These are phyloP conservation scores for Naso thynnoides DNA, from an alignment of 2,797 vertebrate genomes.

Conservation along the genomic window DNA sequence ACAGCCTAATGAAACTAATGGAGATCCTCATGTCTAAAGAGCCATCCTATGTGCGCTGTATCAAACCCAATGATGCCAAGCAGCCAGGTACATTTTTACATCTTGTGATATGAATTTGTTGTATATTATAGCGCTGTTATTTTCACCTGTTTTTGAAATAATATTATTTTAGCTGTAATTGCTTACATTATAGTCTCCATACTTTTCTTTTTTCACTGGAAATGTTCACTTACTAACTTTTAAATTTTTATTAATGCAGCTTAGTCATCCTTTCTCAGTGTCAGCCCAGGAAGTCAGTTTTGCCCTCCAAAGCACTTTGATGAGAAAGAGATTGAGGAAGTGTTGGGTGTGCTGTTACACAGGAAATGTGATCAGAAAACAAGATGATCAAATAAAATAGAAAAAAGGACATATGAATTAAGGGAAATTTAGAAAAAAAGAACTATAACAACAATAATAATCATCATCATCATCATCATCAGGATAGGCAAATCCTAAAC, in stretches of 20 bases:
- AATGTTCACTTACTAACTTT: background rate
- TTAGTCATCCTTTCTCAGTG: background rate
- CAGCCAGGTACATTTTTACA: conserved; percentile 87
- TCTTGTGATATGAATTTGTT: background rate
- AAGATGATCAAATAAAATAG: background rate
- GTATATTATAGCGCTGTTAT: background rate
- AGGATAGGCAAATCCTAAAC: no score
- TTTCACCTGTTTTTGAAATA: background rate
- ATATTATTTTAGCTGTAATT: background rate
- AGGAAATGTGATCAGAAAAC: background rate
- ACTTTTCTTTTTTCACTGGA: background rate
- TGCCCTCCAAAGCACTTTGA: conserved; percentile 7
- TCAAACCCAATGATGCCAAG: conserved; percentile 97
- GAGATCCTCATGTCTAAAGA: conserved; percentile 98
- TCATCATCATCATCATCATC: no score
- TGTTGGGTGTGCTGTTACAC: background rate
- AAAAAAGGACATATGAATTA: background rate
- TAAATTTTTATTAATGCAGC: background rate
- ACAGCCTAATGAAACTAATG: conserved; percentile 94
- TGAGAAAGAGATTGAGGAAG: background rate
- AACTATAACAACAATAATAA: background rate
- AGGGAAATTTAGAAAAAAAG: background rate
- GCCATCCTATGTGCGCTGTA: conserved; percentile 96
- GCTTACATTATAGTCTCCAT: background rate
- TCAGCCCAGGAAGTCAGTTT: background rate